Evolutionary conservation across 2,888 invertebrate species (phyloP), one percentile per base, ranked within the genome.

Genomic region (Chrysolina oricalcia): DNA sequence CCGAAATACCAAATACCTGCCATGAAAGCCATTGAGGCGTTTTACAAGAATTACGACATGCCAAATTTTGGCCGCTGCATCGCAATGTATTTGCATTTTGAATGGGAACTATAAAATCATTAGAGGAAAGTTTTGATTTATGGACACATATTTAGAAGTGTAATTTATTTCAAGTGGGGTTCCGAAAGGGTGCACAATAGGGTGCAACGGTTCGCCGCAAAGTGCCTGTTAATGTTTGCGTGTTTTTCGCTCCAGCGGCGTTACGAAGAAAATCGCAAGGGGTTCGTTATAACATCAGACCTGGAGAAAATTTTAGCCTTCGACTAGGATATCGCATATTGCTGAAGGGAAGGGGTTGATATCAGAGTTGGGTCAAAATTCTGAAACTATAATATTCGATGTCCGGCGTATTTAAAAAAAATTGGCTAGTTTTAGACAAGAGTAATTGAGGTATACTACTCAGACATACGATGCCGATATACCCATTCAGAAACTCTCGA

Each of bases 41-140:
- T 81, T 81, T 79, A 79, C 77, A 79, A 79, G 75, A 78, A 80
- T 76, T 78, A 75, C 41, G 79, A 75, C 79, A 74, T 79, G 78
- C 78, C 80, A 80, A 81, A 81, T 81, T 74, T 62, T 48, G 69
- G 70, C 72, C 56, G 65, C 64, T 66, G 75, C 69, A 75, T 68
- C 65, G 75, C 64, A 69, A 68, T 75, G 75, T 65, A 77, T 79
- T 79, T 79, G 72, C 79, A 77, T 79, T 77, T 75, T 40, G 75
- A 79, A 79, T 79, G 74, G 78, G 78, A 78, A 74, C 77, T 76
- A 75, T 73, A 64, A 76, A 79, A 79, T 79, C 79, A 79, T 79
- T 79, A 79, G 76, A 76, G 75, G 64, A 75, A 41, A 72, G 71
- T 79, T 79, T 75, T 79, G 79, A 79, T 79, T 79, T 79, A 79